Evolutionary conservation across 2,113 vertebrate genomes (phyloP), one percentile per base, ranked within the genome.

Genomic region (Bufo gargarizans): DNA sequence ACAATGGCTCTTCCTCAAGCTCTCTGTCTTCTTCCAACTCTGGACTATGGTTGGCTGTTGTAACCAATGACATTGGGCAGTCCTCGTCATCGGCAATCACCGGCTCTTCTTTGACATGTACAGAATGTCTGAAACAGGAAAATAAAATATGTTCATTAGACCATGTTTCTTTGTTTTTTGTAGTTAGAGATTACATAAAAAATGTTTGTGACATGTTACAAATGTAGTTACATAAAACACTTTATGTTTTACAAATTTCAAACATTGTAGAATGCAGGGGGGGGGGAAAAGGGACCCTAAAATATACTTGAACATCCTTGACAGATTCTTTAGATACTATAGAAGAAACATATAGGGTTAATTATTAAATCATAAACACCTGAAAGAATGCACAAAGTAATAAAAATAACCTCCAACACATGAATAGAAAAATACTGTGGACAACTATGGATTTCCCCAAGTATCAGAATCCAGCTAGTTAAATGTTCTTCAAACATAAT

Each of bases 1-100:
- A 99, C 95, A 99, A 97, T 96, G 98, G 98, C 93, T 99, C 98
- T 94, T 99, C 98, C 93, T 99, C 98, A 90, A 99, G 97, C 95
- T 99, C 98, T 94, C 98, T 96, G 93, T 99, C 98, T 5, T 99
- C 98, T 82, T 99, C 98, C 93, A 99, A 94, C 91, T 99, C 98
- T 89, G 98, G 98, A 97, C 98, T 99, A 95, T 99, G 98, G 94
- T 99, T 98, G 89, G 98, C 98, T 0, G 98, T 99, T 93, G 98
- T 99, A 95, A 99, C 98, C 93, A 99, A 95, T 77, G 98, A 99
- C 97, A 99, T 98, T 65, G 98, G 98, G 94, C 98, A 99, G 94
- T 99, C 98, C 88, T 99, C 97, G 90, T 99, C 98, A 83, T 99
- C 98, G 91, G 98, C 97, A 94, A 98, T 97, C 91, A 98, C 96